Base-by-base conservation (phyloP, 2,113 vertebrate genomes). In the Thamnaconus septentrionalis region DNA sequence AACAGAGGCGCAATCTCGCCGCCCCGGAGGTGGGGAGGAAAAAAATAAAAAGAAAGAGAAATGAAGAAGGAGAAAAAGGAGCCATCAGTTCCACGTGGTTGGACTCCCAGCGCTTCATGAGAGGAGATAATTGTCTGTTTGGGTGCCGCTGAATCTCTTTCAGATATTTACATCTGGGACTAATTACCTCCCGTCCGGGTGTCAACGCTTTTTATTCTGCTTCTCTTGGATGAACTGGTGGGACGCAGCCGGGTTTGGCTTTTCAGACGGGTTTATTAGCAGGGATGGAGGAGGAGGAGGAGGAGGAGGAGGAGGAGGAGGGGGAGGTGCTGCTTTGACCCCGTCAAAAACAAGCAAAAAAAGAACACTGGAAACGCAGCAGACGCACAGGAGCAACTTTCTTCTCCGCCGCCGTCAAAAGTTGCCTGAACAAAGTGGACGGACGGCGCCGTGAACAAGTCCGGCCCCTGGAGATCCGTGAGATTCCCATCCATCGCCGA, bases 71-170 rank as follows among this genome's bases (percentile, higher is more conserved):
- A 31, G 18, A 31, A 31, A 80, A 52, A 8, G 41, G 81, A 86
- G 83, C 83, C 78, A 86, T 88, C 85, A 86, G 87, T 87, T 80
- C 71, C 86, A 87, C 81, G 71, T 83, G 86, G 82, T 78, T 78
- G 64, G 76, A 79, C 76, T 57, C 72, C 3, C 3, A 60, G 80
- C 66, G 4, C 75, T 84, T 74, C 79, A 75, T 80, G 85, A 86
- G 80, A 85, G 73, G 69, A 77, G 86, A 89, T 89, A 88, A 89
- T 89, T 88, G 87, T 85, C 80, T 82, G 75, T 87, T 86, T 81
- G 75, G 44, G 69, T 69, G 82, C 71, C 9, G 78, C 74, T 81
- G 82, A 80, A 54, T 60, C 81, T 86, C 85, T 83, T 81, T 31
- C 80, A 73, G 71, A 86, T 84, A 85, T 87, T 88, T 82, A 83